A percentile compares a stretch with the other conserved stretches of the same genome.
Conservation (phyloP, 2,797 vertebrate genomes). For the Clamator glandarius region DNA sequence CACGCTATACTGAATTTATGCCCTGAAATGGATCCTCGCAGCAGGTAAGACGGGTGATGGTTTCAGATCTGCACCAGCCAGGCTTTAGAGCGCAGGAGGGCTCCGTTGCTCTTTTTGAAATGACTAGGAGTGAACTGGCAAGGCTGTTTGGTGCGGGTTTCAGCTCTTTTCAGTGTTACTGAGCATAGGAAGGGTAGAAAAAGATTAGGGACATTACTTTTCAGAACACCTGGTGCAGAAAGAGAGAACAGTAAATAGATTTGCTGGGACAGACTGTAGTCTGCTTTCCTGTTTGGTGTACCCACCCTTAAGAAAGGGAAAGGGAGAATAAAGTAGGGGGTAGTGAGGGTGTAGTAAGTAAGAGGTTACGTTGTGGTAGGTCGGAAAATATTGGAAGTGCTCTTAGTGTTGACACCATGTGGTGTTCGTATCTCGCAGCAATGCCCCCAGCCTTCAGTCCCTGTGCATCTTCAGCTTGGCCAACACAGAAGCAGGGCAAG, state of each 20-base stretch:
- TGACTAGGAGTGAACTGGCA: background rate
- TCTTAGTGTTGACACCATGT: background rate
- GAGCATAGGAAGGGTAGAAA: background rate
- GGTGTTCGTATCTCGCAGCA: conserved; percentile 64
- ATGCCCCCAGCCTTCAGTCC: conserved; percentile 90
- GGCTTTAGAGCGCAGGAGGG: background rate
- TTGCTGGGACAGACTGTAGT: background rate
- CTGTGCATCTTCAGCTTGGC: conserved; percentile 96
- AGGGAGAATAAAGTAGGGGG: background rate
- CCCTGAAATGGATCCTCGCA: conserved; percentile 88
- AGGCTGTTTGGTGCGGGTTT: background rate
- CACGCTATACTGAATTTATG: conserved; percentile 96
- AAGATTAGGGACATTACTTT: background rate
- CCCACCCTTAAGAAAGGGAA: background rate
- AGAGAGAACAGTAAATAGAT: background rate
- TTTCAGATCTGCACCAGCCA: background rate
- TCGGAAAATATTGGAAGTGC: background rate
- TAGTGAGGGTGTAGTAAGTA: background rate
- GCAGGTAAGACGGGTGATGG: conserved; percentile 79
- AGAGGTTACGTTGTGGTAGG: background rate
- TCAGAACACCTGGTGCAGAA: background rate
- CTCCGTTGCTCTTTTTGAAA: background rate
- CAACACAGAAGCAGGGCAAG: conserved; percentile 96
- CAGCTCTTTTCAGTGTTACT: background rate
- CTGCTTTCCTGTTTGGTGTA: background rate